Evolutionary conservation across 1,140 invertebrate species (phyloP), one percentile per base, ranked within the genome.

Genomic region (Hyphantria cunea): DNA sequence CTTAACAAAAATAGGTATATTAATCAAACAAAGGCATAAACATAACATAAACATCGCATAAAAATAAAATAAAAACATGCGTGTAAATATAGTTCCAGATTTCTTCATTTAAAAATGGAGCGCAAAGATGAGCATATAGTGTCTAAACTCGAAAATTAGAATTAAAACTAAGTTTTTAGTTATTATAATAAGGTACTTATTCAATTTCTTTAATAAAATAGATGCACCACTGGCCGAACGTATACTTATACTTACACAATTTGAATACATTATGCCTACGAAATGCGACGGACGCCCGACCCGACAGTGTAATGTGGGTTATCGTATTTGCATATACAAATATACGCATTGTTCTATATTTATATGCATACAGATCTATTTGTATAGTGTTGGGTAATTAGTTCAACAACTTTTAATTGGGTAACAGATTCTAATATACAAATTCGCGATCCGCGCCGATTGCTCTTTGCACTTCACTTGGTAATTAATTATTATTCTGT

Each of bases 261-360:
- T 11, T 52, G 37, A 52, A 52, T 56, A 56, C 42, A 54, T 54
- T 42, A 42, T 56, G 25, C 9, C 44, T 11, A 34, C 42, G 53
- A 45, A 31, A 60, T 39, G 17, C 25, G 56, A 10, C 8, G 4
- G 56, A 10, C 8, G 4, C 59, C 25, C 17, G 41, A 17, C 31
- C 12, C 44, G 17, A 25, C 17, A 25, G 5, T 25, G 17, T 25
- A 60, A 64, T 54, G 50, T 65, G 45, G 67, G 67, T 69, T 69
- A 69, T 59, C 62, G 12, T 47, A 60, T 55, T 56, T 55, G 51
- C 60, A 63, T 53, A n/a, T 3, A 53, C 37, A 54, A 54, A 54
- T 42, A 6, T 9, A 54, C n/a, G 15, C 39, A 44, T 54, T 42
- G 15, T 52, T 10, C 11, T 42, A 44, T 54, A 25, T 25, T 25